Conservation (phyloP, 1,140 invertebrate species). For the Aphelinus certus region DNA sequence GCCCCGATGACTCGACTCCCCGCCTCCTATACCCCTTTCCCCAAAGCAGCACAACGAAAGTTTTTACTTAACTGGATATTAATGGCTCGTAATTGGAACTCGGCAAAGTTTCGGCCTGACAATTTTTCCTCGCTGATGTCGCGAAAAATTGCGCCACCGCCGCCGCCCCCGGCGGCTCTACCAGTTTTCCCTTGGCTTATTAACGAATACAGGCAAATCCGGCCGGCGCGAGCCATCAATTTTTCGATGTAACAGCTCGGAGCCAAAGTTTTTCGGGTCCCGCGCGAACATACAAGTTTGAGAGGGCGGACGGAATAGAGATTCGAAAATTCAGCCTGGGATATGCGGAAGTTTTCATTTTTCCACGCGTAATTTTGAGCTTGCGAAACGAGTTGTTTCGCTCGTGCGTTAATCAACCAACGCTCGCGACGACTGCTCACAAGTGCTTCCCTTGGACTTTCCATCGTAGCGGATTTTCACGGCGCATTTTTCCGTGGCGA, state of each 20-base stretch:
- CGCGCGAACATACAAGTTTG: slow-evolving; percentile 12
- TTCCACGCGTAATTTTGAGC: too few species aligned
- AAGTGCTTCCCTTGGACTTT: too few species aligned
- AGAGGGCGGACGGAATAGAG: background rate
- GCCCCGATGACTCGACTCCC: background rate
- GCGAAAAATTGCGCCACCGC: background rate
- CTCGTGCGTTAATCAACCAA: too few species aligned
- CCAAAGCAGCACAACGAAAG: slow-evolving; percentile 14
- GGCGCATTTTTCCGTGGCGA: too few species aligned
- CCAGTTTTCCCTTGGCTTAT: slow-evolving; percentile 28
- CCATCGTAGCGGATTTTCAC: too few species aligned
- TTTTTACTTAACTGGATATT: slow-evolving; percentile 28
- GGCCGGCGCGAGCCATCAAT: slow-evolving; percentile 13
- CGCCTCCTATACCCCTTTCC: background rate
- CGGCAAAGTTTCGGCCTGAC: slow-evolving; percentile 7
- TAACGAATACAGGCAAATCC: slow-evolving; percentile 18
- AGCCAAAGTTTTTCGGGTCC: slow-evolving; percentile 15
- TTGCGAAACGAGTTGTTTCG: too few species aligned
- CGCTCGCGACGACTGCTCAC: too few species aligned
- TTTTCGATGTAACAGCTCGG: slow-evolving; percentile 28
- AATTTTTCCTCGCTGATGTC: slow-evolving; percentile 36
- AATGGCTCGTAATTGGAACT: slow-evolving; percentile 33
- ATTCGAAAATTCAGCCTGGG: background rate
- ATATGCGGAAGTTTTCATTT: background rate
- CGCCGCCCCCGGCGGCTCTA: background rate